Base-by-base conservation (phyloP, 2,797 vertebrate species). In the Cottoperca gobio region DNA sequence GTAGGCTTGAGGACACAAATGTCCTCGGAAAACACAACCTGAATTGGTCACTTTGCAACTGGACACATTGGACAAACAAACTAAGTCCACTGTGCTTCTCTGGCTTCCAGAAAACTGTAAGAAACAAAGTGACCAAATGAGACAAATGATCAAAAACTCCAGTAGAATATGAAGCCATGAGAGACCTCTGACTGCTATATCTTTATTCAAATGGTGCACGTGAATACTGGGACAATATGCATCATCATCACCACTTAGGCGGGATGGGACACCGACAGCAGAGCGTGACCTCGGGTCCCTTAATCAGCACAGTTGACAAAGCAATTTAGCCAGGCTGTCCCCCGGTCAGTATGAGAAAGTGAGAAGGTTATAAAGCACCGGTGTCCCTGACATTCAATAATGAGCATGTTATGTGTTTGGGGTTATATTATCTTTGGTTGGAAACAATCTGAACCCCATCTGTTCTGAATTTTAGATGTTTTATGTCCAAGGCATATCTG, bases 231-330 rank as follows among this genome's bases (percentile, higher is more conserved):
- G 33, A 59, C 55, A 59, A 81, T 70, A 74, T 82, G 78, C 86
- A 81, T 62, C 75, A 80, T 89, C 89, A 87, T 72, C 85, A 83
- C 54, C 78, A 82, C 35, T 55, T 65, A 3, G 6, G 24, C 1
- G 7, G 68, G 62, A 76, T 28, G 31, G 76, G 62, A 82, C 52
- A 39, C 14, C 13, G 50, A 55, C 78, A 73, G 68, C 55, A 82
- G 46, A 87, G 85, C 70, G 80, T 93, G 90, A 93, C 88, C 87
- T 78, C 76, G 37, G 37, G 52, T 73, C 64, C 79, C 90, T 92
- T 87, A 79, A 90, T 93, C 89, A 90, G 90, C 88, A 89, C 76
- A 74, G 72, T 63, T 84, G 76, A 89, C 85, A 77, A 89, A 87
- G 89, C 88, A 76, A 70, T 84, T 76, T 60, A 54, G 63, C 8